Base-by-base conservation (phyloP, 1,140 invertebrate species). In the Neodiprion pinetum region DNA sequence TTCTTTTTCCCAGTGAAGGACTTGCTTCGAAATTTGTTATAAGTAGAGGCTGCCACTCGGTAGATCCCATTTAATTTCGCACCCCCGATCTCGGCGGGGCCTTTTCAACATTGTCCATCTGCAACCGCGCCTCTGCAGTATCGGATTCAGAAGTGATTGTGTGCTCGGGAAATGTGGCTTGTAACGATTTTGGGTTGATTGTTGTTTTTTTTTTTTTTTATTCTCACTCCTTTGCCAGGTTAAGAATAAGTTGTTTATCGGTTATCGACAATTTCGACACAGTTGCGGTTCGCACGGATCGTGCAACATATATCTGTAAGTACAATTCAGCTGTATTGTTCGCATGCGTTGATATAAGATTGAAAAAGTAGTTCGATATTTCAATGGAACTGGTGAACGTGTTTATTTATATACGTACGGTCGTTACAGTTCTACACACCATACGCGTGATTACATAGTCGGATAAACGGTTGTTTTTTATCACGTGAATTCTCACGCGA, bases 1-100 rank as follows among this genome's bases (percentile, higher is more conserved):
- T 40, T 5, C 5, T 40, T 61, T 17, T 61, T 73, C 72, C 61
- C 69, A 75, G 77, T 80, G 84, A 83, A 86, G 84, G 84, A 78
- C 79, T 80, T 84, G 83, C 84, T 87, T 85, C 84, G 81, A 76
- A 81, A 83, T 86, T 86, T 86, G 85, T 86, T 87, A 87, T 87
- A 87, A 86, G 86, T 87, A 78, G 85, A 86, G 83, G 81, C 84
- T 80, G 50, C 74, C 75, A 74, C 72, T 53, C 72, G 65, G 73
- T 81, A 73, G 76, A 73, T 75, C 79, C 80, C 84, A 86, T 78
- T 85, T 84, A 76, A 81, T 84, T 78, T 80, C 77, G 77, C 80
- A 83, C 79, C 82, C 85, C 81, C 78, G 73, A 73, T 75, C 71
- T 28, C 77, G 78, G 73, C 73, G 67, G 74, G 72, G 53, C 53